A percentile compares a stretch with the other conserved stretches of the same genome.
These are phyloP conservation scores for Ormyrus pomaceus DNA, from an alignment of 2,888 invertebrate species.

Conservation along the genomic window DNA sequence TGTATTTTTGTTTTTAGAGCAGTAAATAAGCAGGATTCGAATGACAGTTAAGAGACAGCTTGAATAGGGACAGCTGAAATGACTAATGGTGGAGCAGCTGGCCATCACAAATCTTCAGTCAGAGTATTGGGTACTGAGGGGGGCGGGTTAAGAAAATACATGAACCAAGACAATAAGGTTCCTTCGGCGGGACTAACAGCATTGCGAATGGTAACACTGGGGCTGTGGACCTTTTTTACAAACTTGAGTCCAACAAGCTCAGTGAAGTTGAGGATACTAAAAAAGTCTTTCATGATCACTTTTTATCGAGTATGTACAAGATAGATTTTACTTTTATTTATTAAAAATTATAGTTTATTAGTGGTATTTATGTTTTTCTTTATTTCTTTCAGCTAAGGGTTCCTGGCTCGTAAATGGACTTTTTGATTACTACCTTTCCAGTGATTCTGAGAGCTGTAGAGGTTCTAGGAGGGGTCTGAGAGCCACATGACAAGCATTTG, in stretches of 20 bases:
- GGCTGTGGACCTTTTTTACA: conserved; percentile 79
- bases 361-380: conserved; percentile 15
- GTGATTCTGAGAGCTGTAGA: conserved; percentile 88
- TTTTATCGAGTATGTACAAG: conserved; percentile 81
- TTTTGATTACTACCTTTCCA: conserved; percentile 89
- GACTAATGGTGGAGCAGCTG: conserved; percentile 47
- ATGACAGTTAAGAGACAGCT: conserved; percentile 50
- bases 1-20: conserved; percentile 10
- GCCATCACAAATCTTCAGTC: conserved; percentile 13
- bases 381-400: conserved; percentile 80
- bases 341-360: neutral
- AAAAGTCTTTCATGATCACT: conserved; percentile 83
- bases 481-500: conserved; percentile 89
- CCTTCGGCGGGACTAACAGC: conserved; percentile 66
- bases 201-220: conserved; percentile 67
- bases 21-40: conserved; percentile 44
- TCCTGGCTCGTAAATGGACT: conserved; percentile 90
- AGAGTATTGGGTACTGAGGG: conserved; percentile 10
- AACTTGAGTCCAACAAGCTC: conserved; percentile 83
- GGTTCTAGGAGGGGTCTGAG: conserved; percentile 88
- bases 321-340: conserved; percentile 5
- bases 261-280: conserved; percentile 82
- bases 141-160: conserved; percentile 18
- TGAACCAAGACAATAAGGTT: conserved; percentile 31
- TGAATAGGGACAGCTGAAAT: conserved; percentile 38